Conservation (phyloP, 2,113 vertebrate species). For the Mus pahari region DNA sequence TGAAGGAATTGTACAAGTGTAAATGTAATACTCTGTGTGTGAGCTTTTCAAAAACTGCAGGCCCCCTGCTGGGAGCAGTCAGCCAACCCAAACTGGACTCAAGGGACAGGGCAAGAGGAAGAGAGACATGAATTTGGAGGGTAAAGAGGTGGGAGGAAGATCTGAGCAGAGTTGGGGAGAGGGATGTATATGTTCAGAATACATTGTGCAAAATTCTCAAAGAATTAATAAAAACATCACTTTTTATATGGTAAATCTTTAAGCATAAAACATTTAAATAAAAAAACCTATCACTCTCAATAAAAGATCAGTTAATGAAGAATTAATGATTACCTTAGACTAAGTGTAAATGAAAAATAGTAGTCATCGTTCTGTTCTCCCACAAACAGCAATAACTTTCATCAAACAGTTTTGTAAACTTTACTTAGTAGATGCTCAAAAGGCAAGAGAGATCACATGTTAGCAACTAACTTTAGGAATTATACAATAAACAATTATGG, state of each 20-base stretch:
- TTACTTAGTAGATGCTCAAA: not conserved
- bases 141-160: not conserved
- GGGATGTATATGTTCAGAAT: not conserved
- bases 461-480: not conserved
- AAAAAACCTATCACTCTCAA: too few species aligned
- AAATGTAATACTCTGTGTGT: not conserved
- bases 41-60: not conserved
- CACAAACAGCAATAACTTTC: not conserved
- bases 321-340: not conserved
- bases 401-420: not conserved
- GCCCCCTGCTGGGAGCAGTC: not conserved
- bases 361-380: not conserved
- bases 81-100: not conserved
- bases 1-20: not conserved
- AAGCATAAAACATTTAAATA: not conserved
- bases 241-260: not conserved
- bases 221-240: not conserved
- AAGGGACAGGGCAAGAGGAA: too few species aligned
- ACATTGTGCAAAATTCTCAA: not conserved
- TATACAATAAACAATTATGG: not conserved
- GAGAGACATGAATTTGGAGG: not conserved
- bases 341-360: not conserved
- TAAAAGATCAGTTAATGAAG: not conserved
- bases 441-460: not conserved
- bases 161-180: not conserved